Evolutionary conservation across 92 coral and sea anemone genomes (phyloP).

Genomic region (Anthopleura xanthogrammica): DNA sequence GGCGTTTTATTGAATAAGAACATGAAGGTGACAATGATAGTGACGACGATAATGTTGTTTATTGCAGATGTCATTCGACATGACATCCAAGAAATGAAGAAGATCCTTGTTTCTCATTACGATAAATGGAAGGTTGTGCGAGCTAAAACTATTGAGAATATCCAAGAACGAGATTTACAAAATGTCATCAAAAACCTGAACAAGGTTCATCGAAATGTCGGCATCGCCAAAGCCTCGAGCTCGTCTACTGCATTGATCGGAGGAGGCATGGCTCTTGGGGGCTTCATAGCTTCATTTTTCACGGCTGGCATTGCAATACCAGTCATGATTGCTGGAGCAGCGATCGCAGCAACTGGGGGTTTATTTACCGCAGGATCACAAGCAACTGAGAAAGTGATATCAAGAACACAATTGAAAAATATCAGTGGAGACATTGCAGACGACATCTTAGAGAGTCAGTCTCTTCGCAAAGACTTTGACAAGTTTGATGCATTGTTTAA

Average conservation of each 20-base stretch:
- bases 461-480: not conserved
- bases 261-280: not conserved
- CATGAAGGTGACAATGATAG: too few species aligned
- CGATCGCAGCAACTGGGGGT: not conserved
- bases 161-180: not conserved
- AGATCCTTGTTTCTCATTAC: not conserved
- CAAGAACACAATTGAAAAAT: not conserved
- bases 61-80: not conserved
- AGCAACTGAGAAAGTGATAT: not conserved
- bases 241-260: not conserved
- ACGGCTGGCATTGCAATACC: constrained; percentile 16
- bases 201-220: not conserved
- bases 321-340: constrained; percentile 1
- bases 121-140: not conserved
- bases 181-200: not conserved
- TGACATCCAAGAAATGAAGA: not conserved
- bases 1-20: too few species aligned
- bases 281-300: constrained; percentile 14
- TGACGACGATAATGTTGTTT: not conserved
- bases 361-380: not conserved
- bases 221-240: constrained; percentile 4
- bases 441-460: constrained; percentile 10
- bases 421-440: constrained; percentile 2
- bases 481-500: constrained; percentile 2
- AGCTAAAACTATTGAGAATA: not conserved